Percentiles rank a stretch among this genome's conserved stretches.
Evolutionary conservation across 2,797 vertebrate genomes (phyloP).

Genomic region (Garrulus glandarius): DNA sequence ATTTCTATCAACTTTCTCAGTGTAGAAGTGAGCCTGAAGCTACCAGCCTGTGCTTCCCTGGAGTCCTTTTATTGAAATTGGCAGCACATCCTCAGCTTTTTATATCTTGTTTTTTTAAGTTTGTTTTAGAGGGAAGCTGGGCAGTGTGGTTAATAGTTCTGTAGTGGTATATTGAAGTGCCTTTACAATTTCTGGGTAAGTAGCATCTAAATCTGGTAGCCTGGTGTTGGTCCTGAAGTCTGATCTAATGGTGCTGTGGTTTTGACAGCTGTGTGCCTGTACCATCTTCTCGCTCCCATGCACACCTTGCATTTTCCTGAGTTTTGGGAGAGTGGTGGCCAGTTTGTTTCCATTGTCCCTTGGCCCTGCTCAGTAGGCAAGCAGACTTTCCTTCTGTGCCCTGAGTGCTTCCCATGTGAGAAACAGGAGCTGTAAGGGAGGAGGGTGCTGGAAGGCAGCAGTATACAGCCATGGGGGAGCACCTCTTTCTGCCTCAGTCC

Average conservation of each 20-base stretch:
- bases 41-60: background rate
- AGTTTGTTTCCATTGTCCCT: background rate
- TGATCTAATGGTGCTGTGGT: background rate
- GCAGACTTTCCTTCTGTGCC: background rate
- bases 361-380: background rate
- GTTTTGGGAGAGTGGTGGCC: background rate
- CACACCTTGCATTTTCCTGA: background rate
- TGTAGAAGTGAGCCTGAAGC: background rate
- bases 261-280: background rate
- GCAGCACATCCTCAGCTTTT: background rate
- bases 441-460: background rate
- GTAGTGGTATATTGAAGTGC: background rate
- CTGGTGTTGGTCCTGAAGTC: background rate
- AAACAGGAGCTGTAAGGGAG: background rate
- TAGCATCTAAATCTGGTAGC: background rate
- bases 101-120: background rate
- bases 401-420: background rate
- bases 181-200: background rate
- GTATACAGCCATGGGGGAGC: background rate
- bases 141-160: background rate
- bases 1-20: background rate
- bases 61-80: background rate
- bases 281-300: fast-evolving
- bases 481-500: background rate
- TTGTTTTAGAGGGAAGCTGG: background rate